Conservation (phyloP, 2,797 vertebrate species). For the Catharus ustulatus region DNA sequence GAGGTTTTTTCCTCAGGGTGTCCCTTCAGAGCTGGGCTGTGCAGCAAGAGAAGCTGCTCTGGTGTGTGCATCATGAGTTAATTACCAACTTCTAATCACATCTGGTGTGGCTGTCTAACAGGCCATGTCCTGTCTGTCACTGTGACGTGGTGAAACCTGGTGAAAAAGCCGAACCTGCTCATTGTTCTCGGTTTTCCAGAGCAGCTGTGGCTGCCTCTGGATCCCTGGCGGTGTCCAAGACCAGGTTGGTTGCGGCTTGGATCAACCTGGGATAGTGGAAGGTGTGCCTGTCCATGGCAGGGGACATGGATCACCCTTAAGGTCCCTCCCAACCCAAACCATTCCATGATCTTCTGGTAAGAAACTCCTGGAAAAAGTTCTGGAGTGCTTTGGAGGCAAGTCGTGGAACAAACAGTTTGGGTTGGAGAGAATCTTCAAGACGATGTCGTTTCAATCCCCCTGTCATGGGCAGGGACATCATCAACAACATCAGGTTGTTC, state of each 20-base stretch:
- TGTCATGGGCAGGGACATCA: background rate
- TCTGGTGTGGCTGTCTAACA: background rate
- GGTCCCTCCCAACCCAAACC: background rate
- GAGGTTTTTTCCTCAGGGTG: background rate
- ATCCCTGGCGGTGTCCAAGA: background rate
- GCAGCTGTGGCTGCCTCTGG: background rate
- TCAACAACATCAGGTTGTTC: background rate
- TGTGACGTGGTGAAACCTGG: background rate
- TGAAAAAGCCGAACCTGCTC: background rate
- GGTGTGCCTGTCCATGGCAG: fast-evolving
- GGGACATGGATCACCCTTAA: too few relatives aligned
- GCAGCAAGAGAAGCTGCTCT: background rate
- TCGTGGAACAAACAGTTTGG: background rate
- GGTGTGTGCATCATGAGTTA: background rate
- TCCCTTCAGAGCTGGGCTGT: background rate
- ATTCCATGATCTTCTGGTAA: background rate
- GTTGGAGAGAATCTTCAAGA: background rate
- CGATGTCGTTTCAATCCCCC: background rate
- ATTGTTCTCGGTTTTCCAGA: background rate
- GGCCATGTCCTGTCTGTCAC: background rate
- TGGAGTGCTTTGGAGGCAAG: background rate
- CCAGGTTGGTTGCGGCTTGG: fast-evolving
- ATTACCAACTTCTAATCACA: background rate
- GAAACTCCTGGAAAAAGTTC: background rate
- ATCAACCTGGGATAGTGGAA: background rate